Percentiles rank a stretch among this genome's conserved stretches.
phyloP scores from a whole-genome alignment of 2,888 invertebrate species.

The Plemyria rubiginata region DNA sequence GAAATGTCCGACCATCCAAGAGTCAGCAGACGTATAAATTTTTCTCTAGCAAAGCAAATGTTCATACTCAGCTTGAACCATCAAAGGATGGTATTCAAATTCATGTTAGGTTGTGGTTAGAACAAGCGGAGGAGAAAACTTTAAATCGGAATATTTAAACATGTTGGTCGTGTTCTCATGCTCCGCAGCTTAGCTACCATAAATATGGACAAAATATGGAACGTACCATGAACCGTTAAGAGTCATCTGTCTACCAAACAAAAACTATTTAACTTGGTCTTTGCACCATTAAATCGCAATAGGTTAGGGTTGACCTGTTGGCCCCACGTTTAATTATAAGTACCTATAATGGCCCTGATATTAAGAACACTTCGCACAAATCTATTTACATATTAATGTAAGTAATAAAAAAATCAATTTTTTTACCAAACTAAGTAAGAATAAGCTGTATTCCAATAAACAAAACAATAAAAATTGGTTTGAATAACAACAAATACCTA shows the following conservation, averaged over 20 bases:
- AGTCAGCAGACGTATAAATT: conserved; percentile 38
- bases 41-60: conserved; percentile 42
- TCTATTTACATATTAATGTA: too few species aligned
- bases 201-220: not conserved
- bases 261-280: not conserved
- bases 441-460: too few species aligned
- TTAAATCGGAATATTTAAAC: conserved; percentile 14
- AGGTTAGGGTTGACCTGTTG: not conserved
- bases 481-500: too few species aligned
- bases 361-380: too few species aligned
- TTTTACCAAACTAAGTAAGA: too few species aligned
- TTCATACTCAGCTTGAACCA: conserved; percentile 49
- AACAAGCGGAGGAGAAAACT: conserved; percentile 18
- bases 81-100: conserved; percentile 57
- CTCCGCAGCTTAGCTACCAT: not conserved
- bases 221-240: not conserved
- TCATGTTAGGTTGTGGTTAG: conserved; percentile 38
- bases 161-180: not conserved
- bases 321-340: too few species aligned
- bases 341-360: too few species aligned
- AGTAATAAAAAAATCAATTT: too few species aligned
- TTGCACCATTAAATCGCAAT: not conserved
- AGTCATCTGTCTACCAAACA: not conserved
- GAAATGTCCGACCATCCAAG: conserved; percentile 44
- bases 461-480: too few species aligned